Conservation (phyloP, 1,140 invertebrate genomes). For the Apis cerana region DNA sequence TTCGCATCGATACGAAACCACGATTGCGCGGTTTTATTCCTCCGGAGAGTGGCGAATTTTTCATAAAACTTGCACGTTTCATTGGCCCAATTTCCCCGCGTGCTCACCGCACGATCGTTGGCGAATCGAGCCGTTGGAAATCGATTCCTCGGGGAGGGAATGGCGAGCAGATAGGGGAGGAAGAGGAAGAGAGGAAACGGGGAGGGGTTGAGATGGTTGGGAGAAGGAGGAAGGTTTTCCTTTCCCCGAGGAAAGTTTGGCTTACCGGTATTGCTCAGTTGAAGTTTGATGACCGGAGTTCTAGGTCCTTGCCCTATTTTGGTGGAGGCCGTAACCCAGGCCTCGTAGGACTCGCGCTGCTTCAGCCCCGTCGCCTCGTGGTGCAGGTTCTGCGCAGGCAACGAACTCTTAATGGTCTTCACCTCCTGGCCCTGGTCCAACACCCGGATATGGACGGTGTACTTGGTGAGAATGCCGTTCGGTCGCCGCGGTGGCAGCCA, state of each 20-base stretch:
- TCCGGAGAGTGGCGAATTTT: constrained; percentile 4
- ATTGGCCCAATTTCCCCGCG: constrained; percentile 11
- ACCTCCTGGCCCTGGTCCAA: constrained; percentile 82
- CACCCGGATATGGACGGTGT: constrained; percentile 87
- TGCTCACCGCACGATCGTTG: not conserved
- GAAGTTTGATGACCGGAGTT: constrained; percentile 82
- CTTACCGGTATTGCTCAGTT: constrained; percentile 78
- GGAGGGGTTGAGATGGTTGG: no score
- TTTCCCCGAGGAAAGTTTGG: constrained; percentile 14
- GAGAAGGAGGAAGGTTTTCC: not conserved
- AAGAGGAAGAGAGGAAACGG: not conserved
- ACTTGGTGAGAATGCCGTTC: constrained; percentile 89
- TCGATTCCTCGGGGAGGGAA: not conserved
- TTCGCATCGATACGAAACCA: not conserved
- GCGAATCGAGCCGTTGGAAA: not conserved
- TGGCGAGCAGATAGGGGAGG: not conserved
- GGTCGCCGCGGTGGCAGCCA: constrained; percentile 88
- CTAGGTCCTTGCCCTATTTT: constrained; percentile 83
- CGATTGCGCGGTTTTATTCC: not conserved
- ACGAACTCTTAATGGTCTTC: constrained; percentile 77
- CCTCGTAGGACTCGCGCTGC: constrained; percentile 83
- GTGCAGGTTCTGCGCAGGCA: constrained; percentile 79
- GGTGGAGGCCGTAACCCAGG: constrained; percentile 85
- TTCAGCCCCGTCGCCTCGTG: constrained; percentile 83
- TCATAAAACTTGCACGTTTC: constrained; percentile 12